Evolutionary conservation across 2,113 vertebrate genomes (phyloP).

Genomic region (Nothobranchius furzeri): DNA sequence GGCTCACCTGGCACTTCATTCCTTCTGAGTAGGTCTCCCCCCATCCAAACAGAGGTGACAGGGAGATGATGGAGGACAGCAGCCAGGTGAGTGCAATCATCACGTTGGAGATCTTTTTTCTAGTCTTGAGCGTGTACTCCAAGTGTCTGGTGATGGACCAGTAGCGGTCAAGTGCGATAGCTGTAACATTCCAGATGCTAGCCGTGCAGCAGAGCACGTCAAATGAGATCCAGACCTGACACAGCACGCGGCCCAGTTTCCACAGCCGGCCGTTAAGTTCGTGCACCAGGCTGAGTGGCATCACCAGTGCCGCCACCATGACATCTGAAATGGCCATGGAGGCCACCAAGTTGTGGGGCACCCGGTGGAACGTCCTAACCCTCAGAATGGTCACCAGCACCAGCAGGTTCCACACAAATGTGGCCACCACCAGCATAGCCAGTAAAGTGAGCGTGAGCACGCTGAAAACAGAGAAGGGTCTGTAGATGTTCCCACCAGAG

Average conservation of each 20-base stretch:
- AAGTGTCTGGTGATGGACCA: conserved; percentile 96
- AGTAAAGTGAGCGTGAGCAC: conserved; percentile 87
- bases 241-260: conserved; percentile 88
- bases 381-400: conserved; percentile 93
- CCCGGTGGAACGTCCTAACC: conserved; percentile 91
- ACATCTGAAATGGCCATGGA: conserved; percentile 94
- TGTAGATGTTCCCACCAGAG: conserved; percentile 68
- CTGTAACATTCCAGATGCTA: conserved; percentile 98
- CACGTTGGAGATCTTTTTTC: conserved; percentile 88
- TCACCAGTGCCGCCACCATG: conserved; percentile 94
- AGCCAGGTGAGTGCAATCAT: conserved; percentile 94
- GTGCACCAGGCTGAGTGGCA: conserved; percentile 92
- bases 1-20: conserved; percentile 92
- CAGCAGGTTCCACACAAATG: conserved; percentile 93
- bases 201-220: conserved; percentile 97
- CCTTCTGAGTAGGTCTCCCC: conserved; percentile 91
- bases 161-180: conserved; percentile 95
- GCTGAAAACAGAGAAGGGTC: conserved; percentile 84
- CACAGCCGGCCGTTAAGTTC: conserved; percentile 89
- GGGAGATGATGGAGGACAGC: conserved; percentile 89
- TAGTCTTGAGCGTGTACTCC: conserved; percentile 89
- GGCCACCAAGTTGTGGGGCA: conserved; percentile 95
- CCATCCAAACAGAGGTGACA: conserved; percentile 94
- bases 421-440: conserved; percentile 88
- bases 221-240: conserved; percentile 93